Evolutionary conservation across 2,888 invertebrate genomes (phyloP).

Genomic region (Oligia strigilis): DNA sequence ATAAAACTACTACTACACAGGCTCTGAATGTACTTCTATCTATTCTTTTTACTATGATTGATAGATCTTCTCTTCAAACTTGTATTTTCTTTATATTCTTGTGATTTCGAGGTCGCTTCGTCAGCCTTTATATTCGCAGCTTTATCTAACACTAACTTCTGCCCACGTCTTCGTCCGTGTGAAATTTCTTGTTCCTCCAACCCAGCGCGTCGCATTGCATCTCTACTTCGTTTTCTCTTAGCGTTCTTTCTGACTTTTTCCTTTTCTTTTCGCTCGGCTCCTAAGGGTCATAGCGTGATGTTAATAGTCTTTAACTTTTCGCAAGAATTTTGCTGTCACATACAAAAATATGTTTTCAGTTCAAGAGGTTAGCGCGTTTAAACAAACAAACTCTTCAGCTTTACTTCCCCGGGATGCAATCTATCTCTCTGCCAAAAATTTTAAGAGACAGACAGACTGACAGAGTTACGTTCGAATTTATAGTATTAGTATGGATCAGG

Average conservation of each 20-base stretch:
- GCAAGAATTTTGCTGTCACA: not conserved
- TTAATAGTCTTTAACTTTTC: no score
- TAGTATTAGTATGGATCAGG: not conserved
- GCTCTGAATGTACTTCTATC: not conserved
- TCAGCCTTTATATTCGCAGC: not conserved
- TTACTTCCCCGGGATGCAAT: not conserved
- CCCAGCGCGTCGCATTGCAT: no score
- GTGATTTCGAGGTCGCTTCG: constrained; percentile 2
- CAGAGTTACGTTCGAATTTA: no score
- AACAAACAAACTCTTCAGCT: not conserved
- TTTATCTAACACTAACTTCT: not conserved
- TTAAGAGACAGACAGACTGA: no score
- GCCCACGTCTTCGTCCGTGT: not conserved
- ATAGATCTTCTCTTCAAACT: constrained; percentile 9
- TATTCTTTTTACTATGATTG: constrained; percentile 16
- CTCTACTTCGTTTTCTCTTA: no score
- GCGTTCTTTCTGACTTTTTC: no score
- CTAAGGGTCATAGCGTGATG: no score
- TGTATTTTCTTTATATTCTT: not conserved
- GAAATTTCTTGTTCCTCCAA: not conserved
- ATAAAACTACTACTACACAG: not conserved
- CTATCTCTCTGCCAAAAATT: no score
- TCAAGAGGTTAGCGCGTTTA: not conserved
- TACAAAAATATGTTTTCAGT: no score
- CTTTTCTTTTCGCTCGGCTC: no score